Evolutionary conservation across 1,140 invertebrate genomes (phyloP).

Genomic region (Pogonomyrmex barbatus): DNA sequence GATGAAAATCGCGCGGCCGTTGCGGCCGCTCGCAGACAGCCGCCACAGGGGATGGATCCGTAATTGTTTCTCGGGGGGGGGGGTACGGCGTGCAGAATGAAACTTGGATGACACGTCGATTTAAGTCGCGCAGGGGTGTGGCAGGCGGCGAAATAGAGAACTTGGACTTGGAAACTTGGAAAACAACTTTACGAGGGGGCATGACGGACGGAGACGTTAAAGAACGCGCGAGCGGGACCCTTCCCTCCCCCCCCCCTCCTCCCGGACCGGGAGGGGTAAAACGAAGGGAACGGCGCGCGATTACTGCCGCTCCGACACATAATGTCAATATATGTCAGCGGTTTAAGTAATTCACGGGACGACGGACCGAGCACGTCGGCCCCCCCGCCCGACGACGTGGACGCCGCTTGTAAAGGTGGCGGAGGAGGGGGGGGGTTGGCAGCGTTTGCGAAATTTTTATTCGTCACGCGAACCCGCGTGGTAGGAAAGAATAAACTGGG

Average conservation of each 20-base stretch:
- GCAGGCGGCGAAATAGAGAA: neutral
- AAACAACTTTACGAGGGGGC: neutral
- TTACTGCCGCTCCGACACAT: neutral
- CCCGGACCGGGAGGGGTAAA: neutral
- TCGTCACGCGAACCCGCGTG: conserved; percentile 14
- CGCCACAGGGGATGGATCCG: neutral
- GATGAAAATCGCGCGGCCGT: conserved; percentile 33
- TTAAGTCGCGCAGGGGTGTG: conserved; percentile 18
- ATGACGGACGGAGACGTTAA: neutral
- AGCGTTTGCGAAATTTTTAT: conserved; percentile 62
- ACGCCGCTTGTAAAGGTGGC: neutral
- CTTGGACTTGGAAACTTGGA: neutral
- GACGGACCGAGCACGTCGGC: neutral
- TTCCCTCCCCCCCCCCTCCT: too few relatives aligned
- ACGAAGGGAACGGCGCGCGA: neutral
- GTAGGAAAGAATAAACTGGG: conserved; percentile 40
- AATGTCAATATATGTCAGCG: neutral
- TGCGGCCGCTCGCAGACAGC: neutral
- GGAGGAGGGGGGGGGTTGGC: neutral
- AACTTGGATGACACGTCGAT: conserved; percentile 30
- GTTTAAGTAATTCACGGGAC: conserved; percentile 1
- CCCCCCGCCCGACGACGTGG: too few relatives aligned
- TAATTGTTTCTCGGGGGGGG: conserved; percentile 54
- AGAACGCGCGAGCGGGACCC: neutral
- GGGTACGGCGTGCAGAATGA: conserved; percentile 21